phyloP scores from a whole-genome alignment of 2,888 invertebrate species.

The Dasypogon diadema region DNA sequence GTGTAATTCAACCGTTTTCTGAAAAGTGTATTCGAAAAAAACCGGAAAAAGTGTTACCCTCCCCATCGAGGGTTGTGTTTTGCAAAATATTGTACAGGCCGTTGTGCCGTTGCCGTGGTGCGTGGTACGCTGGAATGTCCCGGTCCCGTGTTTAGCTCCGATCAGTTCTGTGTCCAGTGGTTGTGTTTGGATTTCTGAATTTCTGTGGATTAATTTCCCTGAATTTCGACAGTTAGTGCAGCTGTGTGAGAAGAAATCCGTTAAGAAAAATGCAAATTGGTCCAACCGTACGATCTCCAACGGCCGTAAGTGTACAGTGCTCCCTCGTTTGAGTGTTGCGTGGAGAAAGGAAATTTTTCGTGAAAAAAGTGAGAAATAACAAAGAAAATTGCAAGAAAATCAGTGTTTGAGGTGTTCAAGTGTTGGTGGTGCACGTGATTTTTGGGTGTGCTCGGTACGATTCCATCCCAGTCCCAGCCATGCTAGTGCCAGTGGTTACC shows the following conservation, averaged over 20 bases:
- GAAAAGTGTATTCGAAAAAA: background rate
- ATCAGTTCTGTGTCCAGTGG: background rate
- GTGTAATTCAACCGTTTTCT: no score
- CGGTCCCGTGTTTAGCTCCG: background rate
- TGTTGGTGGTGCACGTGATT: background rate
- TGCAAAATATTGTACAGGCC: constrained; percentile 5
- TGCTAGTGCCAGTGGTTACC: constrained; percentile 32
- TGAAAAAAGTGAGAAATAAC: background rate
- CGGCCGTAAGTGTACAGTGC: background rate
- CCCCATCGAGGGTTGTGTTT: background rate
- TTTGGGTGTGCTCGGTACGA: no score
- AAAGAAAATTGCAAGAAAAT: background rate
- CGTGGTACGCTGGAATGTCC: constrained; percentile 25
- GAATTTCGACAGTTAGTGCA: background rate
- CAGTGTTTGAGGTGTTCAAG: background rate
- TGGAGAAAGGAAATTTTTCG: background rate
- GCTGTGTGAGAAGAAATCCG: background rate
- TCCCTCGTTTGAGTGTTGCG: background rate
- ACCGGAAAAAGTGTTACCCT: constrained; percentile 16
- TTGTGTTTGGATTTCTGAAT: constrained; percentile 21
- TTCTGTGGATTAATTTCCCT: constrained; percentile 7
- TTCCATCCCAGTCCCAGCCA: no score
- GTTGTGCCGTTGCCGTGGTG: constrained; percentile 9
- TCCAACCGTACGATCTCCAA: background rate
- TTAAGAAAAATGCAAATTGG: constrained; percentile 8